phyloP scores from a whole-genome alignment of 2,113 vertebrate genomes.

The Tursiops truncatus region DNA sequence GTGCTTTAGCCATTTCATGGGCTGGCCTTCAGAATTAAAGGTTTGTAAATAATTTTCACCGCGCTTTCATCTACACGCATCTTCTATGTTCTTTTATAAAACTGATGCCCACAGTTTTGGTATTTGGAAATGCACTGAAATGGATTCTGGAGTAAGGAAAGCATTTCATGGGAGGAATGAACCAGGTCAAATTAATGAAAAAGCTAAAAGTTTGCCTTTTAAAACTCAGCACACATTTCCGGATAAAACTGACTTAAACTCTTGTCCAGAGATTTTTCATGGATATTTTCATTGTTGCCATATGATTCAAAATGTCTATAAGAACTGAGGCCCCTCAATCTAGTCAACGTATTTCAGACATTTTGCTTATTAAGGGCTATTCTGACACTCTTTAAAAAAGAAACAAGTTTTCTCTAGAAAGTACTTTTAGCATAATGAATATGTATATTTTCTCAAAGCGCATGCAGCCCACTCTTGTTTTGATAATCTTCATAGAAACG shows the following conservation, averaged over 20 bases:
- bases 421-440: neutral
- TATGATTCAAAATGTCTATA: neutral
- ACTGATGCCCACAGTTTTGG: neutral
- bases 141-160: neutral
- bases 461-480: conserved; percentile 85
- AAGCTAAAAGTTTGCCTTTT: neutral
- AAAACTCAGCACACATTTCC: neutral
- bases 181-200: neutral
- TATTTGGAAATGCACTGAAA: neutral
- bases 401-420: conserved; percentile 49
- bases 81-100: neutral
- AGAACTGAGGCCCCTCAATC: rapidly evolving
- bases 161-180: neutral
- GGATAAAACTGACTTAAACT: conserved; percentile 44
- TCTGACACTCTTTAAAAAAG: conserved; percentile 59
- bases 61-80: neutral
- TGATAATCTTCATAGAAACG: conserved; percentile 92
- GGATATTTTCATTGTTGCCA: neutral
- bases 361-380: conserved; percentile 20
- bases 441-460: conserved; percentile 81
- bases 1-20: conserved; percentile 46
- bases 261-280: neutral
- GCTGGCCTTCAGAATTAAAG: conserved; percentile 63
- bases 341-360: conserved; percentile 33
- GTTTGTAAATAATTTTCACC: conserved; percentile 20